Conservation (phyloP, 35 echinoderm and acorn worm genomes). For the Ophioderma brevispina region DNA sequence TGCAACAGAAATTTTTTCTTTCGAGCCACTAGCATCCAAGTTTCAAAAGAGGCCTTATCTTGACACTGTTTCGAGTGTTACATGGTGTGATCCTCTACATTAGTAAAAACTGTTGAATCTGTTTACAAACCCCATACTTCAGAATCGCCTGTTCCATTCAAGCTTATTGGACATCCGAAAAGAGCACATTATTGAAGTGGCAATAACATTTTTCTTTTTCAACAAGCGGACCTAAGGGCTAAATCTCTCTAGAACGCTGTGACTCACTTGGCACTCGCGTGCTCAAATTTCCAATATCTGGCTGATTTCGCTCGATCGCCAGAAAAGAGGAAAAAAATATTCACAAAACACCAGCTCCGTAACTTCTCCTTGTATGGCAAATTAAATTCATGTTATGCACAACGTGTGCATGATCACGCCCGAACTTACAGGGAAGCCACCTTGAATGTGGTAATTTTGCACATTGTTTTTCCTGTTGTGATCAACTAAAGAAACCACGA, state of each 20-base stretch:
- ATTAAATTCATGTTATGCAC: constrained; percentile 14
- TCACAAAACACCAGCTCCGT: not conserved
- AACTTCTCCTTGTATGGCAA: constrained; percentile 6
- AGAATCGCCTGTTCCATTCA: not conserved
- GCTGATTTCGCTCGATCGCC: not conserved
- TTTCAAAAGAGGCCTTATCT: not conserved
- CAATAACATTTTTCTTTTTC: constrained; percentile 4
- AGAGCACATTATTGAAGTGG: constrained; percentile 2
- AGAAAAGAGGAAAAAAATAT: not conserved
- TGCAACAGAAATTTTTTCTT: too few species aligned
- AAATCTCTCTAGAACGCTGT: not conserved
- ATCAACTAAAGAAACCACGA: not conserved
- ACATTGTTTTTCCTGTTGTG: not conserved
- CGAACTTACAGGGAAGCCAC: not conserved
- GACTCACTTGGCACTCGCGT: not conserved
- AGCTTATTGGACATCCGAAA: not conserved
- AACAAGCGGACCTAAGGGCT: not conserved
- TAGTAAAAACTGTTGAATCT: not conserved
- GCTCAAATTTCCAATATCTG: constrained; percentile 10
- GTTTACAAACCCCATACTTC: not conserved
- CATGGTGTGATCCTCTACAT: not conserved
- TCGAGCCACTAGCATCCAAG: too few species aligned
- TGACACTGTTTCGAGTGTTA: not conserved
- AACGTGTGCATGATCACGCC: not conserved
- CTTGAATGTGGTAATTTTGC: not conserved